These are phyloP conservation scores for Eretmocerus hayati DNA, from an alignment of 2,888 invertebrate species.

Conservation along the genomic window DNA sequence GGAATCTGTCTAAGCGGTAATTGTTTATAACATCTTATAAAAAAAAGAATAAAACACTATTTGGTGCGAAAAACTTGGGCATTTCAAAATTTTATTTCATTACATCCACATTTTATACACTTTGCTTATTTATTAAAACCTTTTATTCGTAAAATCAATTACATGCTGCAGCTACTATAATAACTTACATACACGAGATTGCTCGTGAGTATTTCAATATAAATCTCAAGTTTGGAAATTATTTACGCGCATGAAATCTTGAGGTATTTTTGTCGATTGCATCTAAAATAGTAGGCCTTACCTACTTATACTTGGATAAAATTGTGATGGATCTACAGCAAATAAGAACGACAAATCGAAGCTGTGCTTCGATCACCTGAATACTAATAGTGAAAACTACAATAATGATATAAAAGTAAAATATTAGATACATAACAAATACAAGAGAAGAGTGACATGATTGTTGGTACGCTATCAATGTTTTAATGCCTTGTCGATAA, in stretches of 20 bases:
- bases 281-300: too few species aligned
- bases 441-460: too few species aligned
- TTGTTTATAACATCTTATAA: constrained; percentile 32
- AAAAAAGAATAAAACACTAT: constrained; percentile 36
- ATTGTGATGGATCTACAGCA: too few species aligned
- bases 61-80: constrained; percentile 21
- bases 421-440: constrained; percentile 13
- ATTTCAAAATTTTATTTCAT: constrained; percentile 20
- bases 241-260: too few species aligned
- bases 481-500: constrained; percentile 18
- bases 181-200: too few species aligned
- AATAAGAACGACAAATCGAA: too few species aligned
- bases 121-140: constrained; percentile 5
- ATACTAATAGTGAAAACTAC: constrained; percentile 11
- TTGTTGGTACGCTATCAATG: not conserved
- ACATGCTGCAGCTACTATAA: not conserved
- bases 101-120: constrained; percentile 16
- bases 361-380: too few species aligned
- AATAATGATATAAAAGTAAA: not conserved
- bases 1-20: constrained; percentile 73
- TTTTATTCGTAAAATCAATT: not conserved
- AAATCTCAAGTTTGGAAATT: too few species aligned
- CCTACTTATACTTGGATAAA: too few species aligned
- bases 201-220: too few species aligned
- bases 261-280: too few species aligned